Percentiles rank a stretch among this genome's conserved stretches.
Conservation (phyloP, 1,140 invertebrate species). For the Drosophila setifemur region DNA sequence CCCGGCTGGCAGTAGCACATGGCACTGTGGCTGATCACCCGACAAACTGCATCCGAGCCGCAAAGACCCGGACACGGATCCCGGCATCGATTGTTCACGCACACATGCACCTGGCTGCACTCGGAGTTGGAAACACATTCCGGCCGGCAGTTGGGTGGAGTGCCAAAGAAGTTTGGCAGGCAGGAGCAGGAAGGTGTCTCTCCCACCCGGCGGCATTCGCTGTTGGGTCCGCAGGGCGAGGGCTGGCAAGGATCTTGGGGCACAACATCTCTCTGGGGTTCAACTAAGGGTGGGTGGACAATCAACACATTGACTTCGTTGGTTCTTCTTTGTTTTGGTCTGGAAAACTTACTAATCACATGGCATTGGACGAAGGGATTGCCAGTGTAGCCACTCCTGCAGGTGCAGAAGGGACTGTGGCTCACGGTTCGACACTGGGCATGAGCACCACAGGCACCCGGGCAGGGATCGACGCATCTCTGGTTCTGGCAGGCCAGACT, state of each 20-base stretch:
- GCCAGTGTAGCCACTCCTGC: slow-evolving; percentile 84
- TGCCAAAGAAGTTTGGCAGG: slow-evolving; percentile 85
- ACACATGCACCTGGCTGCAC: slow-evolving; percentile 85
- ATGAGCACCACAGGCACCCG: slow-evolving; percentile 87
- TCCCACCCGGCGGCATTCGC: slow-evolving; percentile 86
- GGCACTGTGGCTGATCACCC: slow-evolving; percentile 89
- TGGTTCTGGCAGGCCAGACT: slow-evolving; percentile 87
- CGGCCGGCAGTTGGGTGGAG: slow-evolving; percentile 87
- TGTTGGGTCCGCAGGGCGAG: slow-evolving; percentile 90
- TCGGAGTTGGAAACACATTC: slow-evolving; percentile 87
- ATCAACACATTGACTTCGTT: neutral
- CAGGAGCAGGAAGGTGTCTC: slow-evolving; percentile 86
- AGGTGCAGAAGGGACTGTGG: slow-evolving; percentile 87
- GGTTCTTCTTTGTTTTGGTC: neutral
- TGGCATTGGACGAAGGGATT: slow-evolving; percentile 85
- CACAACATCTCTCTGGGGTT: slow-evolving; percentile 61
- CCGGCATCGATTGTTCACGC: slow-evolving; percentile 86
- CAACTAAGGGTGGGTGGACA: slow-evolving; percentile 49
- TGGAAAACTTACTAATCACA: slow-evolving; percentile 85
- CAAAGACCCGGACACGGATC: slow-evolving; percentile 91
- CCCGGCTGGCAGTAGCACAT: slow-evolving; percentile 87
- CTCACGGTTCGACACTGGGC: slow-evolving; percentile 85
- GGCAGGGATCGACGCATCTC: slow-evolving; percentile 87
- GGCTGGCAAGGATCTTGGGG: slow-evolving; percentile 87
- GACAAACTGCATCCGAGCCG: slow-evolving; percentile 88